Base-by-base conservation (phyloP, 2,113 vertebrate genomes). In the Theropithecus gelada region DNA sequence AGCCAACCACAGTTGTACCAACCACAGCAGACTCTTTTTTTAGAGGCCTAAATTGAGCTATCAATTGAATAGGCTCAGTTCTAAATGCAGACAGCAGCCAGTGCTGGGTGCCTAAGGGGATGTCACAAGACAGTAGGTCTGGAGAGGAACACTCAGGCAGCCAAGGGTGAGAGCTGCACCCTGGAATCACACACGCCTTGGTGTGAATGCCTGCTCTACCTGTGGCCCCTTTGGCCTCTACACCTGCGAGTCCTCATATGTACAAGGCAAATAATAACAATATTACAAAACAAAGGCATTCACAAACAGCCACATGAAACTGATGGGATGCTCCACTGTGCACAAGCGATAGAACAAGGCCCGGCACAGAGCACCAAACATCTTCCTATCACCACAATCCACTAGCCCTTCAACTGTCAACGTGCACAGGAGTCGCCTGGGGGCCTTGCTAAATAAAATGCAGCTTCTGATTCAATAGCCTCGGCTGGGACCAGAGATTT, bases 191-290 rank as follows among this genome's bases (percentile, higher is more conserved):
- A 32, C 2, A 14, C 0, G 1, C 45, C 20, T 52, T 7, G n/a
- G 18, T 64, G 20, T n/a, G 3, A 94, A 57, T 38, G 82, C 18
- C 95, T 81, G 55, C 72, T 83, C 91, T 64, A 50, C 64, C 88
- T 25, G 25, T 64, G 61, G 61, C 61, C 25, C 61, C 4, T 9
- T 2, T 14, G 66, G 18, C 27, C 83, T 76, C 70, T 50, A 81
- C 80, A 61, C 14, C 6, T 30, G 61, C 9, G 10, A 64, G 59
- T 64, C 25, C 61, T 64, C 25, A 64, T 64, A 25, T 64, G 61
- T 27, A 93, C 75, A 89, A 70, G 32, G 73, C 55, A n/a, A 79
- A 57, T 48, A 61, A 9, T 27, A 64, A 32, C 66, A 89, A 32
- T 27, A 82, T 40, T n/a, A 61, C 7, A 32, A 70, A 13, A 20